These are phyloP conservation scores for Serranus cabrilla DNA, from an alignment of 2,797 vertebrate species.

Conservation along the genomic window DNA sequence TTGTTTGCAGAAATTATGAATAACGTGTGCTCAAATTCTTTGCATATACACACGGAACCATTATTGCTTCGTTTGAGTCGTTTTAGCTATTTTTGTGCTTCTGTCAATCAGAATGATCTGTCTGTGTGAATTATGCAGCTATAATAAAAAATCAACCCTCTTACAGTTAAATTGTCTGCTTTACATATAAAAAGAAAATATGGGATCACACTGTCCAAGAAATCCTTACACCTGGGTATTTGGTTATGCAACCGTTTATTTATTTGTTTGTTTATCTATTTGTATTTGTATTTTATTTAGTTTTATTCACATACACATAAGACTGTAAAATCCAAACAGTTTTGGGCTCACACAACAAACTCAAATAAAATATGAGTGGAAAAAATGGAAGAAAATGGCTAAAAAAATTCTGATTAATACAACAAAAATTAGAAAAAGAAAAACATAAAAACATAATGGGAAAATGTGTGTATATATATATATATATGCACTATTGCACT, in stretches of 20 bases:
- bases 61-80: neutral
- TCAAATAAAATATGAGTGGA: no score
- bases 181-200: neutral
- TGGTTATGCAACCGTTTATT: neutral
- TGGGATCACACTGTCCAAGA: neutral
- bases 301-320: no score
- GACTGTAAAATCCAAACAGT: no score
- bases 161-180: neutral
- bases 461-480: no score
- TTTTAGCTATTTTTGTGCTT: neutral
- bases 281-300: no score
- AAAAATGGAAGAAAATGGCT: no score
- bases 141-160: neutral
- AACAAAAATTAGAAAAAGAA: no score
- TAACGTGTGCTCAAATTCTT: neutral
- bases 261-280: no score
- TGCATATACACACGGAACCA: neutral
- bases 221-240: neutral
- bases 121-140: neutral
- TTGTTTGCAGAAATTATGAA: neutral
- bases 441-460: no score
- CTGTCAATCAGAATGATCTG: neutral
- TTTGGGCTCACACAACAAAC: no score
- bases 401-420: no score
- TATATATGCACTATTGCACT: no score